Evolutionary conservation across 2,797 vertebrate genomes (phyloP), one percentile per base, ranked within the genome.

Genomic region (Acrossocheilus fasciatus): DNA sequence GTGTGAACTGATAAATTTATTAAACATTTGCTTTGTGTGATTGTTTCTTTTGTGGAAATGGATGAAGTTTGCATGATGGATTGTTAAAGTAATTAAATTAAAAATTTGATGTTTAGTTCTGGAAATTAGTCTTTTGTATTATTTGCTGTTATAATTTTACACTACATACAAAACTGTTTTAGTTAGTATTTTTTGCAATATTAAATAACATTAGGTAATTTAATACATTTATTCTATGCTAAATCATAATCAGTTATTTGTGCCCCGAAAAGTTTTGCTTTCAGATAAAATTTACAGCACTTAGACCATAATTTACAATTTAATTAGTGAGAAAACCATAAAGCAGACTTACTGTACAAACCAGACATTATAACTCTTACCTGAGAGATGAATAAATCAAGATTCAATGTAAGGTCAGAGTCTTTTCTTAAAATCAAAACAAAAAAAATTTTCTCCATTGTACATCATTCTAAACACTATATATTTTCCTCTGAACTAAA

Each of bases 251-350:
- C 54, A 47, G 36, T n/a, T 43, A 43, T 62, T 62, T 62, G 10
- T 47, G 1, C 34, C 41, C 10, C 0, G 23, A 77, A 75, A 64
- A 45, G 52, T 30, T 83, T 34, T 0, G 11, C 18, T 34, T 73
- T 15, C 68, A 59, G 73, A 18, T 5, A 2, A 69, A 43, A 80
- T 85, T 45, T 70, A 80, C 20, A 85, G 76, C 50, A 80, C 68
- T 36, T 47, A 45, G 0, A 59, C 34, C 4, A n/a, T 72, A 47
- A 85, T 79, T 85, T 85, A 85, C 50, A 1, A 43, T 72, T 47
- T 26, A 79, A 85, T 85, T 79, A 85, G 66, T 72, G 59, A 79
- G 39, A 26, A 85, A 85, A 72, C 76, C 52, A 80, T 85, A 85
- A 85, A 85, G 79, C 52, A 36, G 76, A 80, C 68, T 36, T 47